Conservation (phyloP, 2,888 invertebrate species). For the Pyrrhosoma nymphula region DNA sequence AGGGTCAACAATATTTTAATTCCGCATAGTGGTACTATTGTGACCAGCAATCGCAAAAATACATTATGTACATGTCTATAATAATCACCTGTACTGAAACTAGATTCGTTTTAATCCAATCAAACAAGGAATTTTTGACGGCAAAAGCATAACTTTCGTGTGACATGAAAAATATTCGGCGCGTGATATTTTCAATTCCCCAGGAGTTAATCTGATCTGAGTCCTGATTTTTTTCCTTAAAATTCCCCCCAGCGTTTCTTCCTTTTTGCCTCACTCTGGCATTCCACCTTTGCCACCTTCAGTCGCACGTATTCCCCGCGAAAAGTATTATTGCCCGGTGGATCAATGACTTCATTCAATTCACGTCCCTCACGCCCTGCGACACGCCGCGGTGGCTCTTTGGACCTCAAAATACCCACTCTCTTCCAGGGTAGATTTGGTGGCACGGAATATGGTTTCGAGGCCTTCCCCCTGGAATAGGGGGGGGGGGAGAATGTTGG, state of each 20-base stretch:
- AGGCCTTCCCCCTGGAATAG: background rate
- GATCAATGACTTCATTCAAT: slow-evolving; percentile 48
- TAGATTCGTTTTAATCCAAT: background rate
- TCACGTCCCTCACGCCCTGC: slow-evolving; percentile 31
- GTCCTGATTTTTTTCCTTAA: background rate
- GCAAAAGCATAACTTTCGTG: background rate
- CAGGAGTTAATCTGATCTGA: background rate
- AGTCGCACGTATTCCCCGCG: background rate
- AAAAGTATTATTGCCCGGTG: slow-evolving; percentile 25
- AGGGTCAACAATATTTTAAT: no score
- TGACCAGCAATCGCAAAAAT: no score
- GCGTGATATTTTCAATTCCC: background rate
- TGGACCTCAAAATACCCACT: background rate
- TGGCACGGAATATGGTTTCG: background rate
- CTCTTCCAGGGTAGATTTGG: background rate
- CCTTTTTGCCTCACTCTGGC: background rate
- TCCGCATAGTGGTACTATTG: no score
- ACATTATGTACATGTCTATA: background rate
- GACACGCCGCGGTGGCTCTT: background rate
- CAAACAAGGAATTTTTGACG: background rate
- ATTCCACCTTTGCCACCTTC: background rate
- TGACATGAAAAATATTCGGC: background rate
- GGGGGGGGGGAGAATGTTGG: background rate
- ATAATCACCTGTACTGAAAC: no score
- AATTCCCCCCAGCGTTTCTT: background rate